phyloP scores from a whole-genome alignment of 2,113 vertebrate genomes.

The Calonectris borealis region DNA sequence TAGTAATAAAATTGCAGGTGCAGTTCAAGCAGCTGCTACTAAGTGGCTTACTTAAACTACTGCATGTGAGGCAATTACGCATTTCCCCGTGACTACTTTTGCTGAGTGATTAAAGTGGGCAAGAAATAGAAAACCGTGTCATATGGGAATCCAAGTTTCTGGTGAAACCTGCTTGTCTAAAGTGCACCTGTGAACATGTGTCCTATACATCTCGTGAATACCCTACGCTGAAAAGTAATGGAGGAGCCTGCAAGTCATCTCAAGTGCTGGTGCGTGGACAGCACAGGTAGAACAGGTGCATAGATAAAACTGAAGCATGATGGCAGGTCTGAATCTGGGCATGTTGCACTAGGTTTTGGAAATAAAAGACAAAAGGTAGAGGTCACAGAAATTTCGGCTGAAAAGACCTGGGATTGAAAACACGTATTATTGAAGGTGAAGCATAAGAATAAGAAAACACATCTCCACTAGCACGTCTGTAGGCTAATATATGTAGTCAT shows the following conservation, averaged over 20 bases:
- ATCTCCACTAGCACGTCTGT: not conserved
- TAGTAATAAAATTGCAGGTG: not conserved
- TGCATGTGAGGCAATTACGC: not conserved
- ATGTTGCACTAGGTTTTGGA: not conserved
- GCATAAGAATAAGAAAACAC: not conserved
- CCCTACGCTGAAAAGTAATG: not conserved
- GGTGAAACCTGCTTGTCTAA: not conserved
- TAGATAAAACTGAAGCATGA: not conserved
- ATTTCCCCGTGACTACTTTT: not conserved
- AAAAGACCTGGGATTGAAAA: not conserved
- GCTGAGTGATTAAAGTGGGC: not conserved
- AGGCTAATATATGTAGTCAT: not conserved
- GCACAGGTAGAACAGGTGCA: not conserved
- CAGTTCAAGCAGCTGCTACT: not conserved
- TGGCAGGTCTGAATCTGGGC: not conserved
- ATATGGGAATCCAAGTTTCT: not conserved
- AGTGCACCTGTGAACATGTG: not conserved
- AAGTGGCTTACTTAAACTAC: not conserved
- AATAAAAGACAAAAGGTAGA: not conserved
- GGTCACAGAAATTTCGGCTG: not conserved
- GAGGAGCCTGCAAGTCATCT: not conserved
- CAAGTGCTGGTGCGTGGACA: not conserved
- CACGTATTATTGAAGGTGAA: not conserved
- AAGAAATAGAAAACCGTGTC: not conserved
- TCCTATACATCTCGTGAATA: not conserved